Conservation (phyloP, 2,797 vertebrate genomes). For the Chaunax sp. region DNA sequence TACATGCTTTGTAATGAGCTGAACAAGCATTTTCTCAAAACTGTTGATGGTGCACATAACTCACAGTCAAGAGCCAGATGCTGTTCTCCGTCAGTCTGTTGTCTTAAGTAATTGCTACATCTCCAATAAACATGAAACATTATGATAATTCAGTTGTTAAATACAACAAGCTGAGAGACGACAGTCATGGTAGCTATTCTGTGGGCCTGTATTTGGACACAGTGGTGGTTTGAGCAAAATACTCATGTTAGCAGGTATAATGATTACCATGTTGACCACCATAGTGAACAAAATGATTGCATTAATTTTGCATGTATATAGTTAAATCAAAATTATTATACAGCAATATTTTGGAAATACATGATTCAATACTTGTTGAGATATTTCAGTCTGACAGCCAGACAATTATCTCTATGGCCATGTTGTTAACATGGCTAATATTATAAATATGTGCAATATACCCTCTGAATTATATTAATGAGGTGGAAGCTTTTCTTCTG, state of each 20-base stretch:
- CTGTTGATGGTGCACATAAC: constrained; percentile 68
- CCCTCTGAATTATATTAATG: background rate
- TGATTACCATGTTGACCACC: background rate
- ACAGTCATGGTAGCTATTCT: background rate
- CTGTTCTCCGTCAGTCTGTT: constrained; percentile 54
- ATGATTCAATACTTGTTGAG: background rate
- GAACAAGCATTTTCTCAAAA: constrained; percentile 71
- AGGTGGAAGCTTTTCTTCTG: constrained; percentile 1
- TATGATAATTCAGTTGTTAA: constrained; percentile 25
- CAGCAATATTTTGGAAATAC: background rate
- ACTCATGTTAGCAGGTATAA: background rate
- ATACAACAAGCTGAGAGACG: constrained; percentile 4
- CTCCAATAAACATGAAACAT: constrained; percentile 34
- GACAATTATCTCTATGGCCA: background rate
- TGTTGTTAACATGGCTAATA: background rate
- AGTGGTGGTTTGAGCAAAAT: too few species aligned
- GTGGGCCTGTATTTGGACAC: background rate
- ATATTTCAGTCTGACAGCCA: background rate
- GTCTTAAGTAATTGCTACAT: constrained; percentile 35
- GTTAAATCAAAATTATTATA: background rate
- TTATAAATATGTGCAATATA: background rate
- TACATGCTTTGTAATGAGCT: constrained; percentile 72
- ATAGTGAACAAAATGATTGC: background rate
- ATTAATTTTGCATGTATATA: background rate
- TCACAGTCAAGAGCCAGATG: constrained; percentile 40